These are phyloP conservation scores for Ditylenchus weischeri DNA, from an alignment of 2,888 invertebrate genomes.

Conservation along the genomic window DNA sequence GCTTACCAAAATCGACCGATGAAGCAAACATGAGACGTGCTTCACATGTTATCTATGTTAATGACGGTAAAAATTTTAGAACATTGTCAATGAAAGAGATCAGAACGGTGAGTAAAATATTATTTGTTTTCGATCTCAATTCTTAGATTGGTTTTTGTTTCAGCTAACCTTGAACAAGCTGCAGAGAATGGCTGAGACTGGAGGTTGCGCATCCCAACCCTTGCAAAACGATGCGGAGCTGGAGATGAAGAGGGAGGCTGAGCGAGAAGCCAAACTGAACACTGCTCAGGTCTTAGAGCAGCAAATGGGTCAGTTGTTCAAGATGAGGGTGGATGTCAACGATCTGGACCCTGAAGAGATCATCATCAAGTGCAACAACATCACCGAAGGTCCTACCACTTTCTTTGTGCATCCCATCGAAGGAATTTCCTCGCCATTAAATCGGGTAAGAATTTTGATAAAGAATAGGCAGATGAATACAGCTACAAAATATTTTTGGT, in stretches of 20 bases:
- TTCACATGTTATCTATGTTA: no score
- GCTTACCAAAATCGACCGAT: no score
- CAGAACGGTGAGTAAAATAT: constrained; percentile 38
- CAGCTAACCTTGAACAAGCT: constrained; percentile 75
- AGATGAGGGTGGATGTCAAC: constrained; percentile 62
- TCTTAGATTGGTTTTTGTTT: constrained; percentile 2
- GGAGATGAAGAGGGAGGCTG: constrained; percentile 54
- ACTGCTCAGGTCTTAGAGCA: constrained; percentile 54
- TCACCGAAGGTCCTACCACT: constrained; percentile 50
- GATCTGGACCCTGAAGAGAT: constrained; percentile 61
- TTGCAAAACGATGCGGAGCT: constrained; percentile 53
- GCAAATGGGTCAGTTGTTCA: constrained; percentile 59
- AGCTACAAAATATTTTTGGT: no score
- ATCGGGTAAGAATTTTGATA: constrained; percentile 66
- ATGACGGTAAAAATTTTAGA: not conserved
- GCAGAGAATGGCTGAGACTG: constrained; percentile 62
- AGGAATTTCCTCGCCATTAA: constrained; percentile 65
- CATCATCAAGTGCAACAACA: constrained; percentile 54
- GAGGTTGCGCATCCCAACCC: constrained; percentile 44
- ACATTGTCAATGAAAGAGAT: constrained; percentile 75
- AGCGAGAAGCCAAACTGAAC: constrained; percentile 52
- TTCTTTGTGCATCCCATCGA: constrained; percentile 80
- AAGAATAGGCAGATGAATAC: no score
- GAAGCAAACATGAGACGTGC: no score
- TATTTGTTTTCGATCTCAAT: constrained; percentile 10